A percentile compares a stretch with the other conserved stretches of the same genome.
These are phyloP conservation scores for Griposia aprilina DNA, from an alignment of 2,888 invertebrate species.

Conservation along the genomic window DNA sequence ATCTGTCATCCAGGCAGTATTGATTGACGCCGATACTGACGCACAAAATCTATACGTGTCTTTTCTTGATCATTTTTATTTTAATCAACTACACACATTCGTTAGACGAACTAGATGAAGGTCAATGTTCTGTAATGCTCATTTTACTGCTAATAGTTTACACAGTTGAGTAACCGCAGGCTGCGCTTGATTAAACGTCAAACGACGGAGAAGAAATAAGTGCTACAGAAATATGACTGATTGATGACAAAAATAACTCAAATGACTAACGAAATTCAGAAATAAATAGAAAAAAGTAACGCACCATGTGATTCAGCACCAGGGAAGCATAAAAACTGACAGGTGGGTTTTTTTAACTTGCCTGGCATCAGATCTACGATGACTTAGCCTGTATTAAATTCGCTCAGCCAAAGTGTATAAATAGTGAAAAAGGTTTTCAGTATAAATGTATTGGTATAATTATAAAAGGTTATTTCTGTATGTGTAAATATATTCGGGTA, in stretches of 20 bases:
- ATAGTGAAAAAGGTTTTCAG: constrained; percentile 50
- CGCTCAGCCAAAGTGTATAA: constrained; percentile 47
- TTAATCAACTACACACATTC: constrained; percentile 39
- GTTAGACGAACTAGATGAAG: constrained; percentile 42
- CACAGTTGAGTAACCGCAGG: constrained; percentile 36
- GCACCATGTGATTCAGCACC: constrained; percentile 59
- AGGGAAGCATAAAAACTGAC: constrained; percentile 54
- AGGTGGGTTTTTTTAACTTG: constrained; percentile 60
- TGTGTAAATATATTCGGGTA: constrained; percentile 63
- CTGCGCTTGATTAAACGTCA: constrained; percentile 58
- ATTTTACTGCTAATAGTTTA: constrained; percentile 46
- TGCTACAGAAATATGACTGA: constrained; percentile 52
- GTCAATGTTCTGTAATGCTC: constrained; percentile 55
- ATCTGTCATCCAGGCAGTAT: not conserved
- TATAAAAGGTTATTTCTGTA: constrained; percentile 62
- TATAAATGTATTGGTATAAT: constrained; percentile 61
- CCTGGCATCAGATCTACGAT: constrained; percentile 53
- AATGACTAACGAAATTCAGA: constrained; percentile 57
- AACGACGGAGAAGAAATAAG: constrained; percentile 53
- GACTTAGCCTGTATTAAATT: constrained; percentile 50
- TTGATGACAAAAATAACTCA: constrained; percentile 55
- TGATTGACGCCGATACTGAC: constrained; percentile 20
- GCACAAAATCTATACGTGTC: constrained; percentile 17
- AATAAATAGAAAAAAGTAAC: constrained; percentile 63
- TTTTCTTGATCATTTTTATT: constrained; percentile 34